These are phyloP conservation scores for Turdus rufiventris DNA, from an alignment of 2,113 vertebrate genomes.

Conservation along the genomic window DNA sequence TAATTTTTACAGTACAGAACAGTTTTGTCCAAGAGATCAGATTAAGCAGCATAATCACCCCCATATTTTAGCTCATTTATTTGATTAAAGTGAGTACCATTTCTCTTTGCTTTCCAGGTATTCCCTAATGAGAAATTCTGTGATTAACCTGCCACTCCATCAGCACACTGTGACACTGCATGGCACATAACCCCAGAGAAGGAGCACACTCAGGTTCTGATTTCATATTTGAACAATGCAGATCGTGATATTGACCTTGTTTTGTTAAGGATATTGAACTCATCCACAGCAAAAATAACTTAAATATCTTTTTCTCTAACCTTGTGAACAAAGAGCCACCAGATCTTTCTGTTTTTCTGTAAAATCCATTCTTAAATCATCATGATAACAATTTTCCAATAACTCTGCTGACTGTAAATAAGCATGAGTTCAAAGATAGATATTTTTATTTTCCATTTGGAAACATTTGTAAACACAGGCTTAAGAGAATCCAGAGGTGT, in stretches of 20 bases:
- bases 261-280: not conserved
- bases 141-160: not conserved
- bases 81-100: not conserved
- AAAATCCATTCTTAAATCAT: not conserved
- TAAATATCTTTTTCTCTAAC: not conserved
- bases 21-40: not conserved
- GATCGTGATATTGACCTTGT: not conserved
- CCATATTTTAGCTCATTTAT: not conserved
- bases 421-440: not conserved
- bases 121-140: not conserved
- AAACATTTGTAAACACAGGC: not conserved
- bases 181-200: not conserved
- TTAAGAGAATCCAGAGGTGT: not conserved
- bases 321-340: not conserved
- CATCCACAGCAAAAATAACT: not conserved
- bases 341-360: not conserved
- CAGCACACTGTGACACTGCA: not conserved
- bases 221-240: not conserved
- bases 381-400: not conserved
- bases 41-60: not conserved
- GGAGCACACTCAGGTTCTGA: not conserved
- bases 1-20: not conserved
- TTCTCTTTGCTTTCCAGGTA: not conserved
- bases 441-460: not conserved
- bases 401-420: not conserved